Percentiles rank a stretch among this genome's conserved stretches.
Conservation (phyloP, 92 coral and sea anemone genomes). For the Palythoa heliodiscus region DNA sequence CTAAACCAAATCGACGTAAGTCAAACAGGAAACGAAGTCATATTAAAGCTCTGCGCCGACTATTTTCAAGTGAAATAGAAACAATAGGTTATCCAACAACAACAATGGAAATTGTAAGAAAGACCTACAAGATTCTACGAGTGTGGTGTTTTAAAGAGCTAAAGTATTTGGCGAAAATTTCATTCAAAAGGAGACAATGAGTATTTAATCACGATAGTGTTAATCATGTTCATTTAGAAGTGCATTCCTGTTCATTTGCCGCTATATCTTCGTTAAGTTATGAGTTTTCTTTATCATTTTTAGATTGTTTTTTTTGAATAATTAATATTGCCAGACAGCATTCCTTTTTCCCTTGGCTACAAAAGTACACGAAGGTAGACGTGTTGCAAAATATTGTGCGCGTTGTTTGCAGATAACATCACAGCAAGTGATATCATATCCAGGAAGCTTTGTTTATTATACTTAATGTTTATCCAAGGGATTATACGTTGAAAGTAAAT, state of each 20-base stretch:
- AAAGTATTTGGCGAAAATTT: background rate
- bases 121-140: conserved; percentile 3
- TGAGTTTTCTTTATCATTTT: background rate
- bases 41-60: conserved; percentile 5
- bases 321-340: background rate
- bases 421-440: background rate
- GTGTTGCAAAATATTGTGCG: background rate
- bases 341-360: background rate
- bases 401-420: background rate
- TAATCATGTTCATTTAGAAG: too few species aligned
- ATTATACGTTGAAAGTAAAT: conserved; percentile 14
- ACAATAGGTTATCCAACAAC: conserved; percentile 9
- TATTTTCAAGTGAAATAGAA: background rate
- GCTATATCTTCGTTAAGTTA: background rate
- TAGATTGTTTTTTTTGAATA: background rate
- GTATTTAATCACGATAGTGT: background rate
- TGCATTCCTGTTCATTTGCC: background rate
- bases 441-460: conserved; percentile 8
- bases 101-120: conserved; percentile 8
- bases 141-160: background rate
- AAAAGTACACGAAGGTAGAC: background rate
- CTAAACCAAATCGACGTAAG: background rate
- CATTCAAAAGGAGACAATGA: too few species aligned
- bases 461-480: conserved; percentile 25
- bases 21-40: conserved; percentile 5